A percentile compares a stretch with the other conserved stretches of the same genome.
phyloP scores from a whole-genome alignment of 1,140 invertebrate genomes.

The Zaprionus ghesquierei region DNA sequence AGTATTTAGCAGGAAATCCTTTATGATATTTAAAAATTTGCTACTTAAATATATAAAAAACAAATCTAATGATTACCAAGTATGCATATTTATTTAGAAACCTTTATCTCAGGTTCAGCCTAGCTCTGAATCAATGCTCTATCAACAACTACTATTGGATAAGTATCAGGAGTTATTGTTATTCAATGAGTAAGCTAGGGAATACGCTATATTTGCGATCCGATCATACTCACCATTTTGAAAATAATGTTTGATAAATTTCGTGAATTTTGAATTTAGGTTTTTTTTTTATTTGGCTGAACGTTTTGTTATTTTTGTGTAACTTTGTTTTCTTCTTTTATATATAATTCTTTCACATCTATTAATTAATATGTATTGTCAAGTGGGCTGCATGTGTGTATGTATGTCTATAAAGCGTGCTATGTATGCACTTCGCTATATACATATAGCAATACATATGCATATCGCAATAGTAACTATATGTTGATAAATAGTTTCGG shows the following conservation, averaged over 20 bases:
- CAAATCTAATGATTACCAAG: too few relatives aligned
- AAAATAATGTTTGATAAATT: neutral
- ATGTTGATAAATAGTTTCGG: conserved; percentile 20
- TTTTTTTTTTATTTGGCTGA: conserved; percentile 56
- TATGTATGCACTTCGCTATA: conserved; percentile 24
- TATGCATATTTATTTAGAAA: neutral
- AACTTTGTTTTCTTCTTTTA: conserved; percentile 39
- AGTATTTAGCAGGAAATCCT: too few relatives aligned
- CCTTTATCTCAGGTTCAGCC: neutral
- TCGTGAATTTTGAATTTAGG: conserved; percentile 32
- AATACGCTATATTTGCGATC: neutral
- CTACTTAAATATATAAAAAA: too few relatives aligned
- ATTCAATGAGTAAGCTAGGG: neutral
- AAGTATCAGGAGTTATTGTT: neutral
- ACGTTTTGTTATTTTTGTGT: conserved; percentile 39
- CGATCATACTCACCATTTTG: neutral
- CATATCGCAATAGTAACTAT: conserved; percentile 34
- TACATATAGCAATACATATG: conserved; percentile 29
- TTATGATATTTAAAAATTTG: too few relatives aligned
- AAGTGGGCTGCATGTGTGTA: conserved; percentile 62
- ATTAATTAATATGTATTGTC: conserved; percentile 74
- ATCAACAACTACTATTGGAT: neutral
- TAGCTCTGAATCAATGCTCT: too few relatives aligned
- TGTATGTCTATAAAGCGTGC: conserved; percentile 28
- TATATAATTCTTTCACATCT: conserved; percentile 60